A percentile compares a stretch with the other conserved stretches of the same genome.
Evolutionary conservation across 2,888 invertebrate genomes (phyloP).

Genomic region (Lapara coniferarum): DNA sequence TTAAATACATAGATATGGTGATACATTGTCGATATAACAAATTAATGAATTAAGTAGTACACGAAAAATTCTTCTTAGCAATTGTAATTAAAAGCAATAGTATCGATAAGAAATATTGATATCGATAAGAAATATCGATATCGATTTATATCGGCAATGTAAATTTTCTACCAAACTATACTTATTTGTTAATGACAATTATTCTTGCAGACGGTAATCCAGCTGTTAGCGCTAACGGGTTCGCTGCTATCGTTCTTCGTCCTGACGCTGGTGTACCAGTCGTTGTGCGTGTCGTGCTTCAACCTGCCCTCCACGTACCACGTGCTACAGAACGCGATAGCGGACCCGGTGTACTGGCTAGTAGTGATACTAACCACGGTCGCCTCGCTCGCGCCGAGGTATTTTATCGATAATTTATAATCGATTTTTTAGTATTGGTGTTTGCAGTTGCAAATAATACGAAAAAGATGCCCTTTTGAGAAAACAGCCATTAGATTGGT

Average conservation of each 20-base stretch:
- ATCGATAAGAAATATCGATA: background rate
- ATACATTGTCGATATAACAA: conserved; percentile 1
- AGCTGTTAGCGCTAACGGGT: conserved; percentile 88
- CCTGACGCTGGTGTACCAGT: conserved; percentile 93
- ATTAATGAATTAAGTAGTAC: too few species aligned
- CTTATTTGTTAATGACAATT: background rate
- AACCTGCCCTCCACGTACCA: conserved; percentile 94
- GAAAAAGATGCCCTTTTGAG: too few species aligned
- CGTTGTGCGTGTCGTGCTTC: conserved; percentile 91
- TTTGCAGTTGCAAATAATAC: too few species aligned
- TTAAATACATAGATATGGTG: background rate
- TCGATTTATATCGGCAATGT: background rate
- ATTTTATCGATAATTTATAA: conserved; percentile 40
- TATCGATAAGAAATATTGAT: background rate
- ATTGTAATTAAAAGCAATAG: too few species aligned
- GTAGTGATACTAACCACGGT: conserved; percentile 90
- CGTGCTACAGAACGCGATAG: conserved; percentile 91
- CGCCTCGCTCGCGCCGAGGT: conserved; percentile 93
- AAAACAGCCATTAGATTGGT: too few species aligned
- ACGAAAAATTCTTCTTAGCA: too few species aligned
- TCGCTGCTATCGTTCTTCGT: conserved; percentile 92
- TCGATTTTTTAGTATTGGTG: background rate
- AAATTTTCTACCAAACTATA: background rate
- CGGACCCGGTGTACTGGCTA: conserved; percentile 91
- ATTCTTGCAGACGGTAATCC: conserved; percentile 91